Base-by-base conservation (phyloP, 2,113 vertebrate species). In the Propithecus coquereli region DNA sequence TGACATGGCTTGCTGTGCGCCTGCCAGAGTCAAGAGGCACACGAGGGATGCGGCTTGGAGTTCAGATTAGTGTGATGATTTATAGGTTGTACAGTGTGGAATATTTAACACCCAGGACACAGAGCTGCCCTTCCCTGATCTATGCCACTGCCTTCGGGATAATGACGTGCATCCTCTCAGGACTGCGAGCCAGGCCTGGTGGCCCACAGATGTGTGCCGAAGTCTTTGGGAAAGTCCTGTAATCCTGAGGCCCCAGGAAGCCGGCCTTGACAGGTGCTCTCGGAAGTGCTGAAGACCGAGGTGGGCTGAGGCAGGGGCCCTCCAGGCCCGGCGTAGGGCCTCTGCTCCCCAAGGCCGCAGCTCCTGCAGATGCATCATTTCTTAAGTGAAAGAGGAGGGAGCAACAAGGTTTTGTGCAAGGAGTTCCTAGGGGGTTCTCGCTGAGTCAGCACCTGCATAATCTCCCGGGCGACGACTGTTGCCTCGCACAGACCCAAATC, bases 241-340 rank as follows among this genome's bases (percentile, higher is more conserved):
- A 18, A 81, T 34, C 52, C 43, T n/a, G n/a, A 5, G 27, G 57
- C 4, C 10, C 18, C 4, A 2, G 3, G 22, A 8, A 45, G 9
- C 32, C 20, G 32, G 37, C 47, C 47, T 34, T 7, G 3, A 7
- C 47, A 45, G 25, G 59, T 4, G 37, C 20, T n/a, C 20, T 17
- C 20, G 27, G 63, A 68, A 50, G 1, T 30, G 20, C 50, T 0
- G 0, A 6, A n/a, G 18, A 20, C 23, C 1, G 30, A 32, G 47
- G 25, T 3, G 13, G 59, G 9, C 59, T 3, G 68, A 59, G 52
- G 82, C 54, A 34, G 40, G 1, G 50, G 20, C 43, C 27, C 34
- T 22, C 14, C 32, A 52, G 43, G 27, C 22, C 32, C 16, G 1
- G 54, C 45, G n/a, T 8, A 20, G 81, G 87, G 43, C 59, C 61